phyloP scores from a whole-genome alignment of 2,888 invertebrate species.

The Desoria tigrina region DNA sequence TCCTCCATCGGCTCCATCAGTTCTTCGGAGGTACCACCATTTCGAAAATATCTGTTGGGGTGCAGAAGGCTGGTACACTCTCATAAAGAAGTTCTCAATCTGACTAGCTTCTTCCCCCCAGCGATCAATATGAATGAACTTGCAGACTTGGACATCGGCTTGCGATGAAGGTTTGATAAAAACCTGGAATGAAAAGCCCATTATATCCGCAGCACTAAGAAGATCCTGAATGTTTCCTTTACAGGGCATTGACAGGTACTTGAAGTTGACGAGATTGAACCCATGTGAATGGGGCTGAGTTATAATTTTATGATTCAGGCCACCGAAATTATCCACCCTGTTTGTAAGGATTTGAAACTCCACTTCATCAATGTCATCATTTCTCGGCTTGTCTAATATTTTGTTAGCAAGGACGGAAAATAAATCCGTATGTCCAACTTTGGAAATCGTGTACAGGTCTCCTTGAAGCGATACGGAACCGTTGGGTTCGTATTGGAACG shows the following conservation, averaged over 20 bases:
- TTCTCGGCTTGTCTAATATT: constrained; percentile 23
- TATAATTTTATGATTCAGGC: constrained; percentile 39
- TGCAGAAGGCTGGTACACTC: no score
- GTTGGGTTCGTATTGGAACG: constrained; percentile 19
- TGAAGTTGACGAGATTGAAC: constrained; percentile 27
- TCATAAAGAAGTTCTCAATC: constrained; percentile 22
- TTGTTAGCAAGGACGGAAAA: constrained; percentile 33
- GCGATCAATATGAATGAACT: constrained; percentile 40
- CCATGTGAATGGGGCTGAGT: constrained; percentile 42
- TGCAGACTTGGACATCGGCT: constrained; percentile 22
- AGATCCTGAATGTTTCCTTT: constrained; percentile 44
- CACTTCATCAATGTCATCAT: not conserved
- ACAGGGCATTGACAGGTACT: constrained; percentile 25
- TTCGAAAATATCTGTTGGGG: no score
- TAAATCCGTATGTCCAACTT: constrained; percentile 27
- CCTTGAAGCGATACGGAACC: constrained; percentile 24
- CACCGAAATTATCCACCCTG: constrained; percentile 31
- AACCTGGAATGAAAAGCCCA: constrained; percentile 37
- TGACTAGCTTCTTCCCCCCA: constrained; percentile 39
- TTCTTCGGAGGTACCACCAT: no score
- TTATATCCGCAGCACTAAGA: constrained; percentile 40
- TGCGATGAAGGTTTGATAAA: constrained; percentile 26
- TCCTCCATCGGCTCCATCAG: no score
- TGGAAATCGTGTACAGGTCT: constrained; percentile 14
- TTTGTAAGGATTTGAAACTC: constrained; percentile 29